phyloP scores from a whole-genome alignment of 2,113 vertebrate genomes.

The Peromyscus californicus region DNA sequence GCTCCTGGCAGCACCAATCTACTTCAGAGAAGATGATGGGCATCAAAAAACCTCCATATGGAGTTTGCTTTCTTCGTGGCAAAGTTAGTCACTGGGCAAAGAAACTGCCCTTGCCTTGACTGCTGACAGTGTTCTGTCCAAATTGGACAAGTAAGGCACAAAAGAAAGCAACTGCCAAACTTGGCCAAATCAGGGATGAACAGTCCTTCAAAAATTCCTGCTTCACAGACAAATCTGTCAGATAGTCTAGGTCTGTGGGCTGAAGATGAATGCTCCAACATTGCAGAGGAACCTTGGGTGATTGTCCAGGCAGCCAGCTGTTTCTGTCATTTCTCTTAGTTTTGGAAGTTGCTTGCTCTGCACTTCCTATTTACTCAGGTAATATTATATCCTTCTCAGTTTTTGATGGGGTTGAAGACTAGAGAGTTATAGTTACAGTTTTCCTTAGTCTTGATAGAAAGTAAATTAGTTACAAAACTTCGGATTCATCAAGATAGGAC shows the following conservation, averaged over 20 bases:
- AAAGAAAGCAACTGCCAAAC: neutral
- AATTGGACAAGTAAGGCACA: neutral
- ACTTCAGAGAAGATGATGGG: neutral
- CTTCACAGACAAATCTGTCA: neutral
- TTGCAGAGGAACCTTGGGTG: neutral
- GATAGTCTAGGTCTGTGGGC: neutral
- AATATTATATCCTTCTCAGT: neutral
- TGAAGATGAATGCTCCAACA: neutral
- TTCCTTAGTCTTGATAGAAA: neutral
- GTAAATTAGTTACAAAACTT: neutral
- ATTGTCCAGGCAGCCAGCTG: too few relatives aligned
- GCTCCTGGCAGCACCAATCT: neutral
- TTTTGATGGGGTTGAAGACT: neutral
- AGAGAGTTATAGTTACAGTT: neutral
- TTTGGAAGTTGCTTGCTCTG: neutral
- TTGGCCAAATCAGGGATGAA: neutral
- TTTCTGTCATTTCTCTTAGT: neutral
- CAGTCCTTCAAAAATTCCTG: neutral
- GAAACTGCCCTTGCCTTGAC: neutral
- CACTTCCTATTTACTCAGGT: neutral
- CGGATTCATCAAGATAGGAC: neutral
- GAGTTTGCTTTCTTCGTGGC: neutral
- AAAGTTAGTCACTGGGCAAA: too few relatives aligned
- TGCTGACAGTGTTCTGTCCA: neutral
- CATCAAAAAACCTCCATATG: neutral